Conservation (phyloP, 2,888 invertebrate species). For the Pedicia rivosa region DNA sequence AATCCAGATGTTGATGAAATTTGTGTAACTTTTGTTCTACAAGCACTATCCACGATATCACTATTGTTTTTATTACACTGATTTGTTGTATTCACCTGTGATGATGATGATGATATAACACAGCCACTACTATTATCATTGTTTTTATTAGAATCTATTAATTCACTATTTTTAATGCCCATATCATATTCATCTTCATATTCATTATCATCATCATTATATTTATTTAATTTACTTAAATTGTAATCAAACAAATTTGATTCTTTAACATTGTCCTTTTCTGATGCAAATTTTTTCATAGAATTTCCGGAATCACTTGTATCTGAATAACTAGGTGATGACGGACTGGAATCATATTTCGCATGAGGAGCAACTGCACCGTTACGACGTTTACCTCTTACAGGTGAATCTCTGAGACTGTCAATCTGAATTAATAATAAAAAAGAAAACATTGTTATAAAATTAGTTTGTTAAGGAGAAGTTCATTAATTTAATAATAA, state of each 20-base stretch:
- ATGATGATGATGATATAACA: constrained; percentile 3
- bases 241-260: constrained; percentile 3
- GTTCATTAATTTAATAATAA: background rate
- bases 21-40: constrained; percentile 13
- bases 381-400: constrained; percentile 16
- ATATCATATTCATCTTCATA: constrained; percentile 12
- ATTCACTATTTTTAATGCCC: constrained; percentile 13
- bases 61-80: no score
- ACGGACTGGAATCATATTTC: constrained; percentile 31
- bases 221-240: constrained; percentile 4
- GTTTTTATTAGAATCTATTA: constrained; percentile 22
- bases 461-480: no score
- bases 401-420: constrained; percentile 28
- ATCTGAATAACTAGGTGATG: constrained; percentile 25
- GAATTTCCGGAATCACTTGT: constrained; percentile 24
- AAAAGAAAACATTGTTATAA: no score
- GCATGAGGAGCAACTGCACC: constrained; percentile 29
- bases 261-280: background rate
- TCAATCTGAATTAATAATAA: constrained; percentile 20
- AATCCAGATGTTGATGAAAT: constrained; percentile 27
- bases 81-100: no score
- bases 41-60: constrained; percentile 11
- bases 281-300: constrained; percentile 6
- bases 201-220: constrained; percentile 12
- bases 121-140: constrained; percentile 14